Conservation (phyloP, 2,113 vertebrate species). For the Cyanoderma ruficeps region DNA sequence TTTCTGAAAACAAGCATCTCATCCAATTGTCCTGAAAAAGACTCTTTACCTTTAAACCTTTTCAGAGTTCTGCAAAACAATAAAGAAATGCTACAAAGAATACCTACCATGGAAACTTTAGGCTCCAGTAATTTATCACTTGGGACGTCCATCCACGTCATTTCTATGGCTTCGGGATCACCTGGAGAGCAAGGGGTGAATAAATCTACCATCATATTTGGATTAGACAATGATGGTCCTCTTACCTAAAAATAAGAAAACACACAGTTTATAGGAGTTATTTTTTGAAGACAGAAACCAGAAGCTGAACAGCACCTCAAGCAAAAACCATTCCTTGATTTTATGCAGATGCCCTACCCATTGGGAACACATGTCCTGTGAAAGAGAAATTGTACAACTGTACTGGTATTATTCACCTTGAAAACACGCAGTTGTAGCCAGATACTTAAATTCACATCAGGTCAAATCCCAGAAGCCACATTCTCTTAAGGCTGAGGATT, state of each 20-base stretch:
- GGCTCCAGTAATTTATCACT: conserved; percentile 93
- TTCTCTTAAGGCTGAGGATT: background rate
- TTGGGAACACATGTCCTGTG: background rate
- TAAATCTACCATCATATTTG: conserved; percentile 78
- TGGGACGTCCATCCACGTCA: conserved; percentile 96
- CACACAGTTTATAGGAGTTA: background rate
- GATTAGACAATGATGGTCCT: conserved; percentile 82
- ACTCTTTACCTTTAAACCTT: background rate
- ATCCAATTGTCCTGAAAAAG: background rate
- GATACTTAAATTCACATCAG: background rate
- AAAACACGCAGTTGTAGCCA: background rate
- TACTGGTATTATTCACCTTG: background rate
- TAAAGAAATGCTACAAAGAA: background rate
- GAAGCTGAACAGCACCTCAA: background rate
- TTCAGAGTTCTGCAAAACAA: background rate
- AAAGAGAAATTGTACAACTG: background rate
- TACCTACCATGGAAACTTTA: conserved; percentile 87
- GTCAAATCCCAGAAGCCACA: background rate
- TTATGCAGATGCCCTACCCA: background rate
- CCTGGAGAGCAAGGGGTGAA: conserved; percentile 94
- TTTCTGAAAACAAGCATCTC: background rate
- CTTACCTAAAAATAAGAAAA: conserved; percentile 75
- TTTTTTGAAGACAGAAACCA: background rate
- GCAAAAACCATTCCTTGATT: background rate
- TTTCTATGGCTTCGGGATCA: conserved; percentile 86